Evolutionary conservation across 37 sponge, comb jelly and placozoan genomes (phyloP), one percentile per base, ranked within the genome.

Genomic region (Corticium candelabrum): DNA sequence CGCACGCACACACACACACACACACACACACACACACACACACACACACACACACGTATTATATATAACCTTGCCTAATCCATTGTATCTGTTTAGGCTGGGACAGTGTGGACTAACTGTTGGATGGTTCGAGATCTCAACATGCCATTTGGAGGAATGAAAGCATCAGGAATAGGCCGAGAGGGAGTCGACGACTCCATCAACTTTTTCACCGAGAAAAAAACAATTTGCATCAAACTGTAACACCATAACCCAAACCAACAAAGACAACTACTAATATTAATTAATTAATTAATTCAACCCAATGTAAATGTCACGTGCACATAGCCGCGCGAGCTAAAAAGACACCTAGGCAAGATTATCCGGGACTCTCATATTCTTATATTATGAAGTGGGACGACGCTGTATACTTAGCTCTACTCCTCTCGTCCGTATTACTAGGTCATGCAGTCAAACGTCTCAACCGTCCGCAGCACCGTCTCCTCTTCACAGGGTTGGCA

Each of bases 91-190:
- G n/a, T 74, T 0, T 34, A 91, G 91, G 94, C 88, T 37, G 94
- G 94, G 15, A 94, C 94, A 15, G 94, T 94, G 27, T 94, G 94
- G 94, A 85, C 81, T 11, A 94, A 94, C 82, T 90, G 91, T 77
- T 94, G 94, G 94, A 68, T 94, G 74, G 77, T 94, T 7, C 75
- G 94, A 34, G 84, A 87, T 68, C 78, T 94, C 43, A 90, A 87
- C 39, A 75, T 94, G 68, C 94, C 94, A 2, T 94, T 94, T 84
- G 94, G 94, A 50, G 94, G 94, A 11, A 77, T 74, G 86, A 94
- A 94, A 88, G 74, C 79, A 68, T 90, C 91, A 41, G 94, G 94
- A 27, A 62, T 87, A 3, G 94, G 94, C 2, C 80, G 94, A 40
- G 94, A 94, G 62, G 94, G 94, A 1, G 30, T 88, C 29, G 74